These are phyloP conservation scores for Mormyrus iriodes DNA, from an alignment of 2,113 vertebrate species.

Conservation along the genomic window DNA sequence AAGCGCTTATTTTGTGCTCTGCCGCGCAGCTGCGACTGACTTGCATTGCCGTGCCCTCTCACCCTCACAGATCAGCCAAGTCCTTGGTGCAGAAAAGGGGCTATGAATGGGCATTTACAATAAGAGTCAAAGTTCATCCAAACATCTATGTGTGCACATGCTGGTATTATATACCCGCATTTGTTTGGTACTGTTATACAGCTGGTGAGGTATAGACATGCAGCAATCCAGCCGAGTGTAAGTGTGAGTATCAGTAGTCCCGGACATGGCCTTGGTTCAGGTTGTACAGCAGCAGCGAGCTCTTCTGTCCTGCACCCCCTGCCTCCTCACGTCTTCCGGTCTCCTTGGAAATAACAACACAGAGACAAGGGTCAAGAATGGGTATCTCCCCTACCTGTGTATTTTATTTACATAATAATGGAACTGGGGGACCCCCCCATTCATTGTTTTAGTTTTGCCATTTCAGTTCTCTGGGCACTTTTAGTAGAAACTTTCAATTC, in stretches of 20 bases:
- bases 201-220: not conserved
- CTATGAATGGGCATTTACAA: slow-evolving; percentile 32
- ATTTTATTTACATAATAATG: not conserved
- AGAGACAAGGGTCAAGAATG: not conserved
- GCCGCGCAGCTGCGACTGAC: slow-evolving; percentile 41
- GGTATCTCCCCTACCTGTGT: not conserved
- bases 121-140: slow-evolving; percentile 26
- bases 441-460: no score
- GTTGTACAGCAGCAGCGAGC: slow-evolving; percentile 43
- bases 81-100: not conserved
- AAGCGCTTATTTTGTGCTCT: not conserved
- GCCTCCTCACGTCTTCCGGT: slow-evolving; percentile 62
- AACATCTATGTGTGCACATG: not conserved
- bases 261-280: slow-evolving; percentile 18
- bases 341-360: slow-evolving; percentile 49
- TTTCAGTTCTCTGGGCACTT: not conserved
- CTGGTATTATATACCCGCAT: not conserved
- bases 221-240: not conserved
- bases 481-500: not conserved
- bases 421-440: no score
- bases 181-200: not conserved
- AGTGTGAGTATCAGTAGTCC: slow-evolving; percentile 9
- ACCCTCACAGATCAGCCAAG: slow-evolving; percentile 8
- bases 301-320: slow-evolving; percentile 40
- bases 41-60: slow-evolving; percentile 27